phyloP scores from a whole-genome alignment of 2,888 invertebrate species.

The Dryobota labecula region DNA sequence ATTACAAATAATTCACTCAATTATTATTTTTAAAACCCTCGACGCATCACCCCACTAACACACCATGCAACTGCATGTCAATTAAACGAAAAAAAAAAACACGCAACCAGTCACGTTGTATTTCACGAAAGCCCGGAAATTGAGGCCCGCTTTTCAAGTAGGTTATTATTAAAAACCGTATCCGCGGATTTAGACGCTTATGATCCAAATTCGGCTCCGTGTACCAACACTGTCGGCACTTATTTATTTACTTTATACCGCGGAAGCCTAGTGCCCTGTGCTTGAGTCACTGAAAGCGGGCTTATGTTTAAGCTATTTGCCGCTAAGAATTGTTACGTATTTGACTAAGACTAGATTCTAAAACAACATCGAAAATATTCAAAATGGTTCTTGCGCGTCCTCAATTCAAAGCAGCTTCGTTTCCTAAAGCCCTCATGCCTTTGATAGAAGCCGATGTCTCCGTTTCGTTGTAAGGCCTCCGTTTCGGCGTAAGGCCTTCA shows the following conservation, averaged over 20 bases:
- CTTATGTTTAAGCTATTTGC: not conserved
- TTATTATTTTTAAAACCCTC: not conserved
- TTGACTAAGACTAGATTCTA: not conserved
- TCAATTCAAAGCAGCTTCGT: not conserved
- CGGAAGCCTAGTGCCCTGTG: not conserved
- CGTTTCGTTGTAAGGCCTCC: no score
- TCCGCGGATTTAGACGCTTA: not conserved
- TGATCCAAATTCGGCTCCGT: not conserved
- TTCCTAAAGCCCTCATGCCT: not conserved
- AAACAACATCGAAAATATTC: not conserved
- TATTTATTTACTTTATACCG: not conserved
- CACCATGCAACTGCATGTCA: not conserved
- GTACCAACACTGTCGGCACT: not conserved
- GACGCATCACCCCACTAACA: not conserved
- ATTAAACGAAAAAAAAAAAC: no score
- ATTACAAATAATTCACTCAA: not conserved
- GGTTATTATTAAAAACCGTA: not conserved
- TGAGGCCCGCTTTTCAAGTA: not conserved
- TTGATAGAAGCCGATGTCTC: no score
- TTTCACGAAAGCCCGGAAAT: not conserved
- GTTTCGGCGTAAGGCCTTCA: conserved; percentile 3
- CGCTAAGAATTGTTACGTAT: not conserved
- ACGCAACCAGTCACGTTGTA: not conserved
- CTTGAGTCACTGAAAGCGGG: not conserved
- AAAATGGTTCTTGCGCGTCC: not conserved